These are phyloP conservation scores for Latheticus oryzae DNA, from an alignment of 2,888 invertebrate species.

Conservation along the genomic window DNA sequence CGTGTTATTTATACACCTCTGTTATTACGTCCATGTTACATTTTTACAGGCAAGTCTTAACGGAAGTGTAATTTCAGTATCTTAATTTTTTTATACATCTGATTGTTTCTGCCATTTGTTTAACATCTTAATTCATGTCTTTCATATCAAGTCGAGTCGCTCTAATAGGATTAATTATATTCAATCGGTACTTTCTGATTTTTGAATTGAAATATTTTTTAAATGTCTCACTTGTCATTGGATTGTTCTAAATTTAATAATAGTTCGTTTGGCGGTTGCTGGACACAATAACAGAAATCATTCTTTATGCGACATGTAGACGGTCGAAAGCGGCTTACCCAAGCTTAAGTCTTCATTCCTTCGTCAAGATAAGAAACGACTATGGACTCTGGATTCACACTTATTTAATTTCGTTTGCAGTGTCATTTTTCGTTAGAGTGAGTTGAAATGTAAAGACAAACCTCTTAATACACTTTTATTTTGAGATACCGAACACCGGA, in stretches of 20 bases:
- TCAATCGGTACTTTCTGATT: too few relatives aligned
- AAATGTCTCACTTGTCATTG: conserved; percentile 10
- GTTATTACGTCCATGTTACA: too few relatives aligned
- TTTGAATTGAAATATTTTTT: too few relatives aligned
- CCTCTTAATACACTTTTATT: conserved; percentile 13
- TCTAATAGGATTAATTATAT: too few relatives aligned
- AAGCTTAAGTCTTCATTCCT: conserved; percentile 33
- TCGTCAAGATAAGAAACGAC: conserved; percentile 27
- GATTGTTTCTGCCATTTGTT: too few relatives aligned
- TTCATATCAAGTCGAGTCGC: too few relatives aligned
- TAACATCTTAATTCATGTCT: too few relatives aligned
- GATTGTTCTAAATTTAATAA: conserved; percentile 12
- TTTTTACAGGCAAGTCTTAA: too few relatives aligned
- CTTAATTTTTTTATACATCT: too few relatives aligned
- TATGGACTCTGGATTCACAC: conserved; percentile 26
- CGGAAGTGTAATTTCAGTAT: too few relatives aligned
- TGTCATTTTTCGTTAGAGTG: conserved; percentile 21
- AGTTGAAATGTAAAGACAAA: conserved; percentile 28
- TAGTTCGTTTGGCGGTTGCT: conserved; percentile 26
- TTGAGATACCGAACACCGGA: conserved; percentile 44
- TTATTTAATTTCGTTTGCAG: conserved; percentile 29
- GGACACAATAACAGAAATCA: conserved; percentile 22
- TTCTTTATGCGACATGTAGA: conserved; percentile 33
- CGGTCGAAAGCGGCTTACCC: conserved; percentile 28
- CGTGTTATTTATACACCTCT: too few relatives aligned